phyloP scores from a whole-genome alignment of 2,797 vertebrate genomes.

The Aulostomus chinensis region DNA sequence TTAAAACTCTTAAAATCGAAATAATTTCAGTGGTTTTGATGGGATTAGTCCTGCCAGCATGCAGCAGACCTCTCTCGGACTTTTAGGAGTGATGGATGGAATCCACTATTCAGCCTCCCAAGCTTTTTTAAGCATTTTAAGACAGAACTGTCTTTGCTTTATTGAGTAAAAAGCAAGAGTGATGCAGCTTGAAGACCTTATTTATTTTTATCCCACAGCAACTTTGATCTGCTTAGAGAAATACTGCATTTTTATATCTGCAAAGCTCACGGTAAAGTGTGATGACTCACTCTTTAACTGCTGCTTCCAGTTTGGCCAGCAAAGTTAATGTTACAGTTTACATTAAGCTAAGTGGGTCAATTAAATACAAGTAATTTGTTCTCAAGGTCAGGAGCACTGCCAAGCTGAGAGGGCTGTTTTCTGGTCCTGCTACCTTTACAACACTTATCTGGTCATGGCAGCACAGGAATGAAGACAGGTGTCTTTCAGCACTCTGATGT shows the following conservation, averaged over 20 bases:
- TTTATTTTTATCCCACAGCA: constrained; percentile 4
- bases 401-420: constrained; percentile 11
- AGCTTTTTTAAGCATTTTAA: constrained; percentile 20
- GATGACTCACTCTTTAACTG: constrained; percentile 1
- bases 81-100: neutral
- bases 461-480: constrained; percentile 12
- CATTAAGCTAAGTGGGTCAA: neutral
- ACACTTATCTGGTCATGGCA: constrained; percentile 6
- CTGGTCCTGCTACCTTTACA: constrained; percentile 24
- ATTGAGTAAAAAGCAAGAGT: too few relatives aligned
- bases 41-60: neutral
- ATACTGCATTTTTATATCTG: neutral
- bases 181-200: neutral
- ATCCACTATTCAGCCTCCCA: neutral
- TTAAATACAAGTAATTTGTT: neutral
- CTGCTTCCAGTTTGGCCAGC: too few relatives aligned
- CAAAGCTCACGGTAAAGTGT: neutral
- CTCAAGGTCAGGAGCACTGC: neutral
- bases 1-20: too few relatives aligned
- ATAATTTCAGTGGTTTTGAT: constrained; percentile 1
- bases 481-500: too few relatives aligned
- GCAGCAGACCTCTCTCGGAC: neutral
- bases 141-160: neutral
- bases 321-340: neutral
- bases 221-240: constrained; percentile 1